Percentiles rank a stretch among this genome's conserved stretches.
Evolutionary conservation across 1,140 invertebrate genomes (phyloP).

Genomic region (Drosophila setifemur): DNA sequence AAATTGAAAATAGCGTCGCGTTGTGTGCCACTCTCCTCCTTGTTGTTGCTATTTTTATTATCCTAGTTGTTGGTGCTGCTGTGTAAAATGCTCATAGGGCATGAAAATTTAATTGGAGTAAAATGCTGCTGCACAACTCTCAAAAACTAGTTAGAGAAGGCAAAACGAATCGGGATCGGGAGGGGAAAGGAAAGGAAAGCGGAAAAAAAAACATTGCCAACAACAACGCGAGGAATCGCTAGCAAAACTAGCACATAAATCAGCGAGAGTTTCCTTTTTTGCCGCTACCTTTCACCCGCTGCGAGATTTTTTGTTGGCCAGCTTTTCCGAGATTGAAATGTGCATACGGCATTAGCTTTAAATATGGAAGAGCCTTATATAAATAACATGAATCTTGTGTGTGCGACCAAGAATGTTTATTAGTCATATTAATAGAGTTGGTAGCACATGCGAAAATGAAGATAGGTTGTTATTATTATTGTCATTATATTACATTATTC

Average conservation of each 20-base stretch:
- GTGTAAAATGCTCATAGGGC: conserved; percentile 72
- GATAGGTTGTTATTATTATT: not conserved
- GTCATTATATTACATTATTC: not conserved
- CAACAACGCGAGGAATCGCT: not conserved
- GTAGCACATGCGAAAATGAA: not conserved
- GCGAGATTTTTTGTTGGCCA: conserved; percentile 1
- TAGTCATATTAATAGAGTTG: conserved; percentile 14
- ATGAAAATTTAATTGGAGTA: conserved; percentile 79
- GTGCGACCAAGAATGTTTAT: conserved; percentile 39
- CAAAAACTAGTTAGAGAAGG: conserved; percentile 68
- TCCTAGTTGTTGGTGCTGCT: conserved; percentile 23
- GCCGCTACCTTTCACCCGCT: conserved; percentile 4
- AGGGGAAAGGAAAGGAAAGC: conserved; percentile 20
- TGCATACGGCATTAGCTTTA: conserved; percentile 70
- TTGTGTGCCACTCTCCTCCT: conserved; percentile 51
- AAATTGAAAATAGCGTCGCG: conserved; percentile 73
- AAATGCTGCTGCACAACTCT: conserved; percentile 73
- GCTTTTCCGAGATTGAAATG: conserved; percentile 64
- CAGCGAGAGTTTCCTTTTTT: conserved; percentile 47
- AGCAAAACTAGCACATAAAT: conserved; percentile 39
- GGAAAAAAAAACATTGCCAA: conserved; percentile 15
- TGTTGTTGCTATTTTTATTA: conserved; percentile 27
- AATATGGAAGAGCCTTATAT: conserved; percentile 45
- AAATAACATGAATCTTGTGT: conserved; percentile 43
- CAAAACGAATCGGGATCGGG: conserved; percentile 21